Conservation (phyloP, 1,140 invertebrate species). For the Leucophenga varia region DNA sequence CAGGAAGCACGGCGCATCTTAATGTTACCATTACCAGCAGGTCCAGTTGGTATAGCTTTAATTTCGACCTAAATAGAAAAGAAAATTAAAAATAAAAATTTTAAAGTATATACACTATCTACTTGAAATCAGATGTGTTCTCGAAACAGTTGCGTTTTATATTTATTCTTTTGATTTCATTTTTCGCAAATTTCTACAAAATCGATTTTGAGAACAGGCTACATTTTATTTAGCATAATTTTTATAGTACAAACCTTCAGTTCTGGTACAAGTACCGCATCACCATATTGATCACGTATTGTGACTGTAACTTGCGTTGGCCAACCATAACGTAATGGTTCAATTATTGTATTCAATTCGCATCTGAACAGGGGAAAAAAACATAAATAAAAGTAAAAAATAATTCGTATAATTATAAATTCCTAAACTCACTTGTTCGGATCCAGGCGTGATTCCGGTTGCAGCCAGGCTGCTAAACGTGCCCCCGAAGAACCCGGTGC, state of each 20-base stretch:
- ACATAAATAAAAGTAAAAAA: neutral
- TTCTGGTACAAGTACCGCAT: constrained; percentile 79
- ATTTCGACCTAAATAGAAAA: constrained; percentile 45
- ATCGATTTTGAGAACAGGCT: neutral
- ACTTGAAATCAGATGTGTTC: too few species aligned
- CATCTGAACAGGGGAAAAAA: constrained; percentile 58
- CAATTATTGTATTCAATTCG: constrained; percentile 75
- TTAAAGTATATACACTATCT: too few species aligned
- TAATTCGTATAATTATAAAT: neutral
- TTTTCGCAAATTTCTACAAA: too few species aligned
- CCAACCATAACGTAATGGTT: constrained; percentile 79
- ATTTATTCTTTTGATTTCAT: constrained; percentile 39
- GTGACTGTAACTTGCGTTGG: constrained; percentile 79
- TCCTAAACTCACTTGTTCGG: constrained; percentile 61
- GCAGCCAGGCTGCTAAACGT: constrained; percentile 88
- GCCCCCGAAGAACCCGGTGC: constrained; percentile 86
- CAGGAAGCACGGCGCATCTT: constrained; percentile 26
- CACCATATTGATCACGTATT: constrained; percentile 90
- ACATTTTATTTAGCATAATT: constrained; percentile 6
- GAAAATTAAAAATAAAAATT: too few species aligned
- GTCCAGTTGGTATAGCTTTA: constrained; percentile 46
- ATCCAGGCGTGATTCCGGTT: constrained; percentile 90
- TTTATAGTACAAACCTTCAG: constrained; percentile 70
- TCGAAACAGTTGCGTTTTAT: too few species aligned
- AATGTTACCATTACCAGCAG: constrained; percentile 17